phyloP scores from a whole-genome alignment of 2,888 invertebrate genomes.

The Eumerus sabulonum region DNA sequence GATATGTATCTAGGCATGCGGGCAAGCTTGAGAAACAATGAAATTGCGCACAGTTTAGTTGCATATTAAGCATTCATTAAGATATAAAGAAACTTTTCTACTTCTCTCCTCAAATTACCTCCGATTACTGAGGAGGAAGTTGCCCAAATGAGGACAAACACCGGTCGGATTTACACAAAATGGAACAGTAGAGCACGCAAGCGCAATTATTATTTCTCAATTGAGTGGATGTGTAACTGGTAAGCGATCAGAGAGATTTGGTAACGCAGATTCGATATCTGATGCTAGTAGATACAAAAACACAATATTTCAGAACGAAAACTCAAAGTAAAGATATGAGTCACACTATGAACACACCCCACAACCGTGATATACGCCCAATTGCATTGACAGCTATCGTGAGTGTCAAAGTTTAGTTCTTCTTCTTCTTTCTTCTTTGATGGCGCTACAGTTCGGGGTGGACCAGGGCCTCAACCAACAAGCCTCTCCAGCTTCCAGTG shows the following conservation, averaged over 20 bases:
- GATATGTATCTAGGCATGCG: too few relatives aligned
- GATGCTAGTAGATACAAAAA: too few relatives aligned
- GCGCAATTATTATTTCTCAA: constrained; percentile 32
- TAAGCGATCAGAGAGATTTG: constrained; percentile 26
- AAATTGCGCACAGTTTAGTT: constrained; percentile 12
- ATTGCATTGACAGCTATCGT: constrained; percentile 10
- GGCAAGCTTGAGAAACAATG: constrained; percentile 10
- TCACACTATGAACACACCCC: too few relatives aligned
- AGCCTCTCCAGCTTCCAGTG: too few relatives aligned
- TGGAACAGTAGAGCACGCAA: constrained; percentile 53
- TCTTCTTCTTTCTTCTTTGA: too few relatives aligned
- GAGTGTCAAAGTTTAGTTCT: constrained; percentile 1
- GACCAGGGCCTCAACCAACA: too few relatives aligned
- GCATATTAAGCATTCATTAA: constrained; percentile 27
- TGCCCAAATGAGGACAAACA: constrained; percentile 43
- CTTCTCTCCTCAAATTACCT: constrained; percentile 39
- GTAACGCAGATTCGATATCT: too few relatives aligned
- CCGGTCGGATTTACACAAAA: constrained; percentile 31
- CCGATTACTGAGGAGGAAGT: constrained; percentile 44
- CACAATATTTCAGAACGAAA: too few relatives aligned
- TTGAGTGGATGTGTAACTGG: constrained; percentile 46
- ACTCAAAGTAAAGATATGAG: too few relatives aligned
- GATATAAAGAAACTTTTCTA: not conserved
- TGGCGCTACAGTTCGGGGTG: too few relatives aligned
- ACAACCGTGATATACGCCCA: too few relatives aligned